Conservation (phyloP, 2,888 invertebrate species). For the Zaprionus bogoriensis region DNA sequence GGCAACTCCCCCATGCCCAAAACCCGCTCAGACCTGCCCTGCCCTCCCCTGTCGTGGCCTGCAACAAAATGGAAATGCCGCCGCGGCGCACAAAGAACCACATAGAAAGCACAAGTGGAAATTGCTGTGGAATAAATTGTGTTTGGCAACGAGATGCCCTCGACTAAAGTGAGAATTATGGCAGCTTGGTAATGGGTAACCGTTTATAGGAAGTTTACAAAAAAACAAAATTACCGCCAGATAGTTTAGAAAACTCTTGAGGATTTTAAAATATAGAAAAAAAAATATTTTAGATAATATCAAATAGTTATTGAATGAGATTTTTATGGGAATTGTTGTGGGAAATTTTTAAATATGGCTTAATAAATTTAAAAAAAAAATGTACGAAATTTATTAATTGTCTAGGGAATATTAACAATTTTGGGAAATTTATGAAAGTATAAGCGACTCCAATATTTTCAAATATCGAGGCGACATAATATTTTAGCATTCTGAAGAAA, state of each 20-base stretch:
- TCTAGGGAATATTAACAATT: too few relatives aligned
- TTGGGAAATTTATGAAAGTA: too few relatives aligned
- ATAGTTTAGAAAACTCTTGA: neutral
- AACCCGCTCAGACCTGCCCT: neutral
- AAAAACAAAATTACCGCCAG: neutral
- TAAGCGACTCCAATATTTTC: too few relatives aligned
- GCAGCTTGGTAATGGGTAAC: neutral
- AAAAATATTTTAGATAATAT: too few relatives aligned
- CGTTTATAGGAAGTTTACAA: neutral
- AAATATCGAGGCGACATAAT: too few relatives aligned
- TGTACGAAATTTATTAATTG: too few relatives aligned
- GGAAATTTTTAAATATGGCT: too few relatives aligned
- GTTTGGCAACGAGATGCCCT: neutral
- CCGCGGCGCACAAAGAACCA: conserved; percentile 36
- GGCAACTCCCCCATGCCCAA: neutral
- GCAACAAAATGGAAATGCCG: conserved; percentile 44
- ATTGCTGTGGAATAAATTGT: neutral
- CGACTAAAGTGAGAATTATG: neutral
- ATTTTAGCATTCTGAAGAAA: too few relatives aligned
- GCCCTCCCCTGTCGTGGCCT: neutral
- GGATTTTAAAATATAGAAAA: neutral
- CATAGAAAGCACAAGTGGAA: conserved; percentile 4
- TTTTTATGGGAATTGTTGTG: too few relatives aligned
- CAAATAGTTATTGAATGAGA: too few relatives aligned
- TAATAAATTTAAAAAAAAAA: too few relatives aligned